Percentiles rank a stretch among this genome's conserved stretches.
Evolutionary conservation across 2,888 invertebrate species (phyloP).

Genomic region (Parasteatoda lunata): DNA sequence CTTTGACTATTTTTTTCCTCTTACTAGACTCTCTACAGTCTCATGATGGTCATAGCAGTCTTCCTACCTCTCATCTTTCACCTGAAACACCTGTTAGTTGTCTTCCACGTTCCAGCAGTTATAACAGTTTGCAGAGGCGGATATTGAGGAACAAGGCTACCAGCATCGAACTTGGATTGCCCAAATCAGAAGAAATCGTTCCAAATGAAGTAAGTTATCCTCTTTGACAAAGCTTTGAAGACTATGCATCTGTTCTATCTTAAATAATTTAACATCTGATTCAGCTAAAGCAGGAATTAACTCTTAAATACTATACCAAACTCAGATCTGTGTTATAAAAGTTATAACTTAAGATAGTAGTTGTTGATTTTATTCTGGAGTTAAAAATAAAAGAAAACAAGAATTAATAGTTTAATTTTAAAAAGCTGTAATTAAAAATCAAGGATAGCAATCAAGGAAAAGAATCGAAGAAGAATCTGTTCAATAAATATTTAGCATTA

Average conservation of each 20-base stretch:
- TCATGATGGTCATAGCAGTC: slow-evolving; percentile 71
- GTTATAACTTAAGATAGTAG: no score
- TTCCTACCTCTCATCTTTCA: slow-evolving; percentile 72
- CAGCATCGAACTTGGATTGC: slow-evolving; percentile 76
- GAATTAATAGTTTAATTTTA: no score
- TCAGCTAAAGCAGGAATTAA: background rate
- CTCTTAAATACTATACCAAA: background rate
- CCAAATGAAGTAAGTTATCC: slow-evolving; percentile 44
- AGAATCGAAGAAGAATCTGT: no score
- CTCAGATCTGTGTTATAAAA: no score
- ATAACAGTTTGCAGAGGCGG: slow-evolving; percentile 78
- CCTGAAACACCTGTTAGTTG: slow-evolving; percentile 72
- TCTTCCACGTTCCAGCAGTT: slow-evolving; percentile 75
- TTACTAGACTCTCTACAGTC: slow-evolving; percentile 63
- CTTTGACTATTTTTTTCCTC: background rate
- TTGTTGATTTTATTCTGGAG: no score
- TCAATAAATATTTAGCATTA: no score
- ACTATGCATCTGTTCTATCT: no score
- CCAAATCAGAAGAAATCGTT: slow-evolving; percentile 59
- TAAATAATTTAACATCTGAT: background rate
- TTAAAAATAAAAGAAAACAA: no score
- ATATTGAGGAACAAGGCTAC: slow-evolving; percentile 78
- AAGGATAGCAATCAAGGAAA: no score
- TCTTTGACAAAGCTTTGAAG: background rate
- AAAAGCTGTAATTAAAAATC: no score